Evolutionary conservation across 2,113 vertebrate genomes (phyloP), one percentile per base, ranked within the genome.

Genomic region (Merops nubicus): DNA sequence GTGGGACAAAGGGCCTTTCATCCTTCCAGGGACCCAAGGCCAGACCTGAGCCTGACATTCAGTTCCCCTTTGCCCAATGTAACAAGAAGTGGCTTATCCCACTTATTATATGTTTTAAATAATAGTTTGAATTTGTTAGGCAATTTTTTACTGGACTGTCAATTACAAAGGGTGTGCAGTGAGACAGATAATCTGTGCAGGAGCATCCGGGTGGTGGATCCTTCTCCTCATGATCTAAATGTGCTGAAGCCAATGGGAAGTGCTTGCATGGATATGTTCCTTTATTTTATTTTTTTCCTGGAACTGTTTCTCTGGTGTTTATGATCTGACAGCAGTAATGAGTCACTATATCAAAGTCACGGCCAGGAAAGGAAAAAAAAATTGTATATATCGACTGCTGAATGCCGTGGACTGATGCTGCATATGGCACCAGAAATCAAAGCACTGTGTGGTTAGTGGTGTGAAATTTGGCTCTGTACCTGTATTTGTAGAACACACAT

Each of bases 261-360:
- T 93, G 42, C 73, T 89, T 1, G 1, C 60, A 19, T 75, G 78
- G 60, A 93, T 88, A 53, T 69, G 91, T 93, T 88, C 69, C 15
- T n/a, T 34, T 20, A 36, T 29, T 68, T 64, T 18, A n/a, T 12
- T 36, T 83, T 59, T 51, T 93, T 31, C 17, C 34, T 88, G 83
- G 96, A 76, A 40, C 80, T 91, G 23, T 95, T 96, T 95, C 69
- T 47, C 70, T 76, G 75, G 93, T 95, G 89, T 97, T 98, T 97
- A 93, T 97, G 86, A 93, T 97, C 89, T 96, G 95, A 93, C 87
- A 97, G 91, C 75, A 95, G 90, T 85, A 97, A 85, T 96, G 96
- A 97, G 94, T 97, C 95, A 94, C 31, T 82, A 74, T 88, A 95
- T 97, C 93, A 95, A 95, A 97, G 85, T 60, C 33, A 42, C 8